Evolutionary conservation across 2,113 vertebrate genomes (phyloP).

Genomic region (Cyanoramphus novaezelandiae): DNA sequence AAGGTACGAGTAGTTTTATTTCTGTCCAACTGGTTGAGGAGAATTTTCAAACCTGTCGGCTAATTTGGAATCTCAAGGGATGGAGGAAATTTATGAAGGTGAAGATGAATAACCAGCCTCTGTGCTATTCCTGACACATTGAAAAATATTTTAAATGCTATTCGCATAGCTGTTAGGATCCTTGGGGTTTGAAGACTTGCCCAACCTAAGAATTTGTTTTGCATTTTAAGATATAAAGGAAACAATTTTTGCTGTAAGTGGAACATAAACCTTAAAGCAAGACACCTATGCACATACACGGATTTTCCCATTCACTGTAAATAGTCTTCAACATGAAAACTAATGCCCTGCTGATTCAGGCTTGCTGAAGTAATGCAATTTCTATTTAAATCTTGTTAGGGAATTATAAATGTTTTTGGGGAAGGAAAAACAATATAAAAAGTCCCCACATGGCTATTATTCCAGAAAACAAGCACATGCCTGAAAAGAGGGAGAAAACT

Average conservation of each 20-base stretch:
- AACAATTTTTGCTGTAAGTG: not conserved
- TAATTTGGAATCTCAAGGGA: not conserved
- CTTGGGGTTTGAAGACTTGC: not conserved
- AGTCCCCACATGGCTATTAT: not conserved
- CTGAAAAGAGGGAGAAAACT: not conserved
- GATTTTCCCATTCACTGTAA: not conserved
- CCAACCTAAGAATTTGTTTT: not conserved
- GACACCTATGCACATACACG: not conserved
- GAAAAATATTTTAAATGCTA: not conserved
- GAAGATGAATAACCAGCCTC: not conserved
- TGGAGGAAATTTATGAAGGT: not conserved
- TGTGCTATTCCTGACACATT: not conserved
- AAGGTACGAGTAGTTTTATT: not conserved
- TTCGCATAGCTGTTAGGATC: not conserved
- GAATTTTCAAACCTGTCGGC: not conserved
- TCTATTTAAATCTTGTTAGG: slow-evolving; percentile 17
- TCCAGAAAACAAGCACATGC: not conserved
- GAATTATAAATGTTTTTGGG: not conserved
- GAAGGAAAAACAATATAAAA: not conserved
- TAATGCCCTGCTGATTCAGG: slow-evolving; percentile 11
- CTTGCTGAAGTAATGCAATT: slow-evolving; percentile 19
- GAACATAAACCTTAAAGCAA: not conserved
- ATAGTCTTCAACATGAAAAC: not conserved
- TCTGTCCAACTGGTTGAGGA: not conserved
- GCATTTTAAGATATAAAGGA: not conserved